Base-by-base conservation (phyloP, 2,797 vertebrate species). In the Pempheris klunzingeri region DNA sequence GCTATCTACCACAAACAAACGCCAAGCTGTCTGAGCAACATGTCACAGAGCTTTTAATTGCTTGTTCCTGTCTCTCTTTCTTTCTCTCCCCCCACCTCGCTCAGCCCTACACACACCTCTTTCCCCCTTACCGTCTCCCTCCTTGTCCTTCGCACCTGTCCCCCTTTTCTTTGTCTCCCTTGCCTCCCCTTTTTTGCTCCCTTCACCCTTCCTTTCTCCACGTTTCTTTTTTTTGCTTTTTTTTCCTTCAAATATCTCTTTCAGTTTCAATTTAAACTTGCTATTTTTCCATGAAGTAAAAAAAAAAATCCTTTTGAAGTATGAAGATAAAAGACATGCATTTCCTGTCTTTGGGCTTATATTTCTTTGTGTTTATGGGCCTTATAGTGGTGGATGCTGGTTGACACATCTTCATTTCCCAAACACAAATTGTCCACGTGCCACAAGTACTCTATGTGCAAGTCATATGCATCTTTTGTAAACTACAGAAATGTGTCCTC, bases 41-140 rank as follows among this genome's bases (percentile, higher is more conserved):
- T 94, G 93, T 94, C 92, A 93, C 83, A 78, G 74, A 83, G 87
- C 87, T 92, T 93, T 94, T 95, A 95, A 95, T 95, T 94, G 93
- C 94, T 92, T 93, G 92, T 92, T 94, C 82, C 88, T 93, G 82
- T 92, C 90, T 87, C 75, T 88, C 77, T 83, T 26, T 79, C 61
- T 32, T 60, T 70, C 74, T 57, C 76, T 12, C 67, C 44, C 77
- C 41, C 63, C 53, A 54, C 52, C 74, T 55, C 50, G 7, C 74
- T 78, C 77, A 39, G 52, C 67, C 46, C 38, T 18, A 77, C 76
- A 80, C 28, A 77, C 67, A 76, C 64, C 65, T 77, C 61, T 83
- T 69, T 78, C 71, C 80, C 14, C 4, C 46, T 41, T 55, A 60
- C 41, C 58, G 28, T 82, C 30, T 71, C 77, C 77, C 26, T 41